Percentiles rank a stretch among this genome's conserved stretches.
Conservation (phyloP, 2,113 vertebrate species). For the Phoxinus phoxinus region DNA sequence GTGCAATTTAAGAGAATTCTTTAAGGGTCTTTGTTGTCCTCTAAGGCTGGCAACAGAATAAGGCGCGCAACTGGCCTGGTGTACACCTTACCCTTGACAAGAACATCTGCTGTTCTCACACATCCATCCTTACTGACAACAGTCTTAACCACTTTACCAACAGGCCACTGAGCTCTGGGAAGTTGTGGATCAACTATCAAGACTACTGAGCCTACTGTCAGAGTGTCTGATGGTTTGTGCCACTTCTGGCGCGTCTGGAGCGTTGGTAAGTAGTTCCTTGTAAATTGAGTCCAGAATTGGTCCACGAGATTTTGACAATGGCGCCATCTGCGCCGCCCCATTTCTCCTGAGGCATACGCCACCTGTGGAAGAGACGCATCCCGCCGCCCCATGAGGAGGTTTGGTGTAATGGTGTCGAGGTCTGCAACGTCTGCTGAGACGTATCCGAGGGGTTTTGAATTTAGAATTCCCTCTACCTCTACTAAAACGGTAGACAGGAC, state of each 20-base stretch:
- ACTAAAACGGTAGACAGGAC: not conserved
- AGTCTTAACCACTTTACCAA: no score
- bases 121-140: no score
- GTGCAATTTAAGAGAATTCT: not conserved
- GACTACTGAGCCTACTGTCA: no score
- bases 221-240: not conserved
- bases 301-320: not conserved
- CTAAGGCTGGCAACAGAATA: no score
- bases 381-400: no score
- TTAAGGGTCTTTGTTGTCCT: no score
- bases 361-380: not conserved
- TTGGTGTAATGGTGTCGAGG: not conserved
- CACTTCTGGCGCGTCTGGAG: not conserved
- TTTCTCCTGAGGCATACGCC: not conserved
- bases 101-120: no score
- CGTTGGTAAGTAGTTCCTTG: not conserved
- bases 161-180: no score
- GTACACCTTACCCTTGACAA: no score
- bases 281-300: not conserved
- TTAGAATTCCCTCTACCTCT: not conserved
- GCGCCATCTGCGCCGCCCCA: not conserved
- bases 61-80: no score
- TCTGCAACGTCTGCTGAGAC: not conserved
- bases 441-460: not conserved
- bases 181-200: no score